Conservation (phyloP, 2,113 vertebrate genomes). For the Dipodomys ordii region DNA sequence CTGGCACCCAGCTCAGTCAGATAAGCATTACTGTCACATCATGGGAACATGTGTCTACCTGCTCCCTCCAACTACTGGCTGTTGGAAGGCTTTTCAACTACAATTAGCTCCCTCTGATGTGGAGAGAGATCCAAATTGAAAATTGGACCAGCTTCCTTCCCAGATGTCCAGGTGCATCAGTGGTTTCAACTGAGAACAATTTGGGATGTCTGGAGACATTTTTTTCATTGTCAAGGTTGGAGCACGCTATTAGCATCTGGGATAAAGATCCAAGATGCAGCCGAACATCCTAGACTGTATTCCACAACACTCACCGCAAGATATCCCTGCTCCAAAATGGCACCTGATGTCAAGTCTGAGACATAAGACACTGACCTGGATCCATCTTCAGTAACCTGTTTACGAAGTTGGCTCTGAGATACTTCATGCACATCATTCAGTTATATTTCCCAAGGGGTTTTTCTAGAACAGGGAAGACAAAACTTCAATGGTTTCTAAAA, state of each 20-base stretch:
- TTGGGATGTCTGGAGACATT: background rate
- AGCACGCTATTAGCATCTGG: background rate
- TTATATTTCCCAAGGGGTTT: background rate
- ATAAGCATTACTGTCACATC: background rate
- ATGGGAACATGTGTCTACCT: background rate
- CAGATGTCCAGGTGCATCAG: background rate
- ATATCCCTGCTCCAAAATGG: background rate
- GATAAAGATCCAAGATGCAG: background rate
- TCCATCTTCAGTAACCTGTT: background rate
- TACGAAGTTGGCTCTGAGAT: background rate
- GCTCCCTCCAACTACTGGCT: too few species aligned
- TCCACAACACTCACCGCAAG: background rate
- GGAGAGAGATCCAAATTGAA: background rate
- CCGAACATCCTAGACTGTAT: too few species aligned
- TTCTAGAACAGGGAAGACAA: background rate
- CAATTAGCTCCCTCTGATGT: background rate
- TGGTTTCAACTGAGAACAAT: background rate
- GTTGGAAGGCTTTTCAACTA: background rate
- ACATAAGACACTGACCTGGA: too few species aligned
- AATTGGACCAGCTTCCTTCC: background rate
- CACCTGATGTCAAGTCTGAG: background rate
- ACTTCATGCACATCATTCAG: background rate
- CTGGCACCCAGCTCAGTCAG: background rate
- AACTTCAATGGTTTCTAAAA: background rate
- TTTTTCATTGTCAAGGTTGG: background rate